Evolutionary conservation across 2,888 invertebrate genomes (phyloP).

Genomic region (Tachina lurida): DNA sequence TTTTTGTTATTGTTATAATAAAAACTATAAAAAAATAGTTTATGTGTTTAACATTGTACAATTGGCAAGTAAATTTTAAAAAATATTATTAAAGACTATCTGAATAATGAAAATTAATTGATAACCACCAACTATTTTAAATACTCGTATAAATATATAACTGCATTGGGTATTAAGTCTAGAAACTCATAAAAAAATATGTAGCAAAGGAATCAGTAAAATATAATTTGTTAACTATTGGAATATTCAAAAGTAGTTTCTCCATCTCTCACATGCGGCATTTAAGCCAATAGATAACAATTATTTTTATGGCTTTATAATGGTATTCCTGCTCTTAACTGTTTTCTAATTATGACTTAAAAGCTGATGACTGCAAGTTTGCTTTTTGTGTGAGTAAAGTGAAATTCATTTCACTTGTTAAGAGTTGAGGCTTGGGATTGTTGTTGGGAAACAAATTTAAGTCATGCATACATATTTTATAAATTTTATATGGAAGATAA

Average conservation of each 20-base stretch:
- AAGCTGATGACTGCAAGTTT: constrained; percentile 33
- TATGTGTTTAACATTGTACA: background rate
- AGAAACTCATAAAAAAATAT: constrained; percentile 6
- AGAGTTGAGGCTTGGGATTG: background rate
- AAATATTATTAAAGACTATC: constrained; percentile 2
- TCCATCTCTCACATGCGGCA: constrained; percentile 36
- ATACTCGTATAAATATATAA: background rate
- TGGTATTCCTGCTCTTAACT: background rate
- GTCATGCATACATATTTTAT: constrained; percentile 23
- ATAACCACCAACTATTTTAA: background rate
- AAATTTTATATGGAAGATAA: constrained; percentile 3
- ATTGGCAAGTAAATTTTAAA: too few species aligned
- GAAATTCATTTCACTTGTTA: constrained; percentile 16
- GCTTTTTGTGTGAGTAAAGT: constrained; percentile 22
- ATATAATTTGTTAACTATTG: constrained; percentile 39
- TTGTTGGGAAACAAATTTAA: constrained; percentile 13
- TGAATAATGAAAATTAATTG: constrained; percentile 36
- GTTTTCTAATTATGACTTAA: constrained; percentile 53
- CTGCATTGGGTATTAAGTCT: constrained; percentile 19
- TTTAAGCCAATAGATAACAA: constrained; percentile 41
- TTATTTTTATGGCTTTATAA: constrained; percentile 3
- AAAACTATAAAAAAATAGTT: constrained; percentile 1
- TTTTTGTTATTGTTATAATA: background rate
- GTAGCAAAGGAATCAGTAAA: background rate
- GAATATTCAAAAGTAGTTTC: constrained; percentile 11